These are phyloP conservation scores for Microtus montanus DNA, from an alignment of 2,113 vertebrate species.

Conservation along the genomic window DNA sequence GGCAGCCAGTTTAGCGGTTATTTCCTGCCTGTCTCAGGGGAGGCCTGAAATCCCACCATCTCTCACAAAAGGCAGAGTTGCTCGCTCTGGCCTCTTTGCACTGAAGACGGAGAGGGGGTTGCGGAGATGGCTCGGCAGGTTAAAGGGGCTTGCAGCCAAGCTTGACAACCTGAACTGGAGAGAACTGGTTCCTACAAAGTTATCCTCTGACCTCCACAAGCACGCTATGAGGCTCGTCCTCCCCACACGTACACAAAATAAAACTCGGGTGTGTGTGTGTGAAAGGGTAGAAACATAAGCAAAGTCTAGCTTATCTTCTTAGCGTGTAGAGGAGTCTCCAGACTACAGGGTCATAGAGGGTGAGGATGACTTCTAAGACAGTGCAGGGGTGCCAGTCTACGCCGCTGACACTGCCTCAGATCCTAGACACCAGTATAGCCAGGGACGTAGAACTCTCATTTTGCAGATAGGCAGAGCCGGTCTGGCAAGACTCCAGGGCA, in stretches of 20 bases:
- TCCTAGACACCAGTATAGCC: not conserved
- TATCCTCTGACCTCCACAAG: not conserved
- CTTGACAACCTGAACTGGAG: not conserved
- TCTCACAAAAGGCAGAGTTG: not conserved
- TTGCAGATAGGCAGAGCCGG: not conserved
- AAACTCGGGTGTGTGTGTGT: not conserved
- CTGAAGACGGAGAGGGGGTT: not conserved
- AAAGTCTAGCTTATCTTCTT: conserved; percentile 24
- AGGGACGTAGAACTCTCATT: not conserved
- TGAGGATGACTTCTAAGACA: not conserved
- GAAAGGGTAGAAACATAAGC: not conserved
- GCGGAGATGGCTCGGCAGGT: not conserved
- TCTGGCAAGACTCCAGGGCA: not conserved
- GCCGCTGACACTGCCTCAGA: no score
- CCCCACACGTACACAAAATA: not conserved
- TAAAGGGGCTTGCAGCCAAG: no score
- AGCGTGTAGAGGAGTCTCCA: not conserved
- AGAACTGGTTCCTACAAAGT: not conserved
- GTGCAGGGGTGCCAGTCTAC: not conserved
- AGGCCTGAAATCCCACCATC: not conserved
- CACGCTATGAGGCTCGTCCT: rapidly evolving
- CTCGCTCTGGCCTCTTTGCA: not conserved
- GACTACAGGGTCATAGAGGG: rapidly evolving
- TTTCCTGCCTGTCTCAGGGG: not conserved
- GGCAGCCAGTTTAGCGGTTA: not conserved